Percentiles rank a stretch among this genome's conserved stretches.
phyloP scores from a whole-genome alignment of 2,797 vertebrate species.

The Pitangus sulphuratus region DNA sequence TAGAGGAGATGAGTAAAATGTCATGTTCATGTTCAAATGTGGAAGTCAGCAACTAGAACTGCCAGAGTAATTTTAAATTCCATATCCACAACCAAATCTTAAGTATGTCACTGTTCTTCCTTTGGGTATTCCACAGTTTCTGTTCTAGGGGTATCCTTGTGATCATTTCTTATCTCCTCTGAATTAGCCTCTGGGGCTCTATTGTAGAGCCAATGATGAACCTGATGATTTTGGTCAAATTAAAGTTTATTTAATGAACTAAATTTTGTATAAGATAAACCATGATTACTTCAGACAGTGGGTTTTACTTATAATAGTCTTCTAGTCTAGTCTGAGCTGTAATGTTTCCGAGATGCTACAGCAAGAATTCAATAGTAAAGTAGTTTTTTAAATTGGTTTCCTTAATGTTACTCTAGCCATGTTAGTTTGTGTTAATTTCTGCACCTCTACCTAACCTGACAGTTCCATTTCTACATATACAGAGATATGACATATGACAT shows the following conservation, averaged over 20 bases:
- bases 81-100: background rate
- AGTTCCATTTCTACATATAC: too few species aligned
- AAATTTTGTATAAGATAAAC: background rate
- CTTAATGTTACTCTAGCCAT: background rate
- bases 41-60: background rate
- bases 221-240: background rate
- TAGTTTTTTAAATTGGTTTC: background rate
- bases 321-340: background rate
- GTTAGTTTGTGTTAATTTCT: background rate
- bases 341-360: background rate
- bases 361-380: background rate
- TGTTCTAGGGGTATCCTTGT: background rate
- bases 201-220: background rate
- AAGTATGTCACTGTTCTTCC: background rate
- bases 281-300: background rate
- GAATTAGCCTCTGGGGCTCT: background rate
- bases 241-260: background rate
- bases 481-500: background rate
- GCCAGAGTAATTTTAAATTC: background rate
- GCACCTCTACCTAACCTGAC: background rate
- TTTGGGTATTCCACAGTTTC: background rate
- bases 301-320: background rate
- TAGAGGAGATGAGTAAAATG: background rate
- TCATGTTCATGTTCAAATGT: background rate
- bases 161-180: background rate